Evolutionary conservation across 2,113 vertebrate species (phyloP).

Genomic region (Labeo catla): DNA sequence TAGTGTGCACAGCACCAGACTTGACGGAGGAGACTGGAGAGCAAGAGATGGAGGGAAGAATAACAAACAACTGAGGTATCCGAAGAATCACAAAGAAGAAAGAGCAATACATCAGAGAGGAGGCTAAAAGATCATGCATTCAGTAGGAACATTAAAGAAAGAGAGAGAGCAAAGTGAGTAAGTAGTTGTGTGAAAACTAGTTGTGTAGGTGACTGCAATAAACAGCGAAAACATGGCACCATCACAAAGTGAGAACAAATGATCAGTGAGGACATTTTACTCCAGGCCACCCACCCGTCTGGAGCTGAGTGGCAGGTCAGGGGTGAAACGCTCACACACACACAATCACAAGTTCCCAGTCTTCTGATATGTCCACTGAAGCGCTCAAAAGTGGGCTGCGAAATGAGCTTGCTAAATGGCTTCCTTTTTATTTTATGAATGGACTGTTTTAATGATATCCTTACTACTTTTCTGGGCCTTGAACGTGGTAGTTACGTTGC

Average conservation of each 20-base stretch:
- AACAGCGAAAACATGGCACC: constrained; percentile 46
- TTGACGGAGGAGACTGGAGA: background rate
- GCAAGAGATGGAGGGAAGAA: background rate
- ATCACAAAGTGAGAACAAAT: constrained; percentile 58
- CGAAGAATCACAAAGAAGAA: background rate
- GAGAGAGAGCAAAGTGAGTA: constrained; percentile 23
- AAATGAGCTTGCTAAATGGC: constrained; percentile 1
- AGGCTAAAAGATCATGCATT: background rate
- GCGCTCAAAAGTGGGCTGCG: constrained; percentile 27
- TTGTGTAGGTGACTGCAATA: constrained; percentile 68
- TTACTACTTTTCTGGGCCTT: too few species aligned
- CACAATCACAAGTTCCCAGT: constrained; percentile 43
- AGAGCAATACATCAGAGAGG: background rate
- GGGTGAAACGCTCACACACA: background rate
- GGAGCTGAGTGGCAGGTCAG: constrained; percentile 41
- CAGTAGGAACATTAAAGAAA: constrained; percentile 20
- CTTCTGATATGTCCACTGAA: constrained; percentile 56
- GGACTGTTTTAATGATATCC: too few species aligned
- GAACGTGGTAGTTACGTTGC: too few species aligned
- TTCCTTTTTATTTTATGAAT: background rate
- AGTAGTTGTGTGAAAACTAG: constrained; percentile 48
- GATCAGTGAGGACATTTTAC: constrained; percentile 70
- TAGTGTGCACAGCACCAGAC: background rate
- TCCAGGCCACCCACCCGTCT: constrained; percentile 50
- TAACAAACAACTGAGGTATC: background rate